Base-by-base conservation (phyloP, 1,140 invertebrate species). In the Drosophila sucinea region DNA sequence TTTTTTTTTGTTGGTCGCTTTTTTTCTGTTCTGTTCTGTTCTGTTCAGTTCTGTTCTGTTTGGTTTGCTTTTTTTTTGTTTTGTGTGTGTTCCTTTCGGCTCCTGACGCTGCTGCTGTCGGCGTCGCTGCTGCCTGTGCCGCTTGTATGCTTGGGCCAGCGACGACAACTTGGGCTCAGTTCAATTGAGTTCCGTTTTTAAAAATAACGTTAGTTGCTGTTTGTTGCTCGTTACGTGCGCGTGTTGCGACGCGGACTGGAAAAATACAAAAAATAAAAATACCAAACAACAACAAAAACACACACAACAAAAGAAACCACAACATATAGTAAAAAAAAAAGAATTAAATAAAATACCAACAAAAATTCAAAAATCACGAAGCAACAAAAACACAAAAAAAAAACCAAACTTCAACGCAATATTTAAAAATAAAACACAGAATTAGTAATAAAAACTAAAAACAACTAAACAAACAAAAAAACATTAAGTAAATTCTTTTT, bases 151-250 rank as follows among this genome's bases (percentile, higher is more conserved):
- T 70, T 65, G 71, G 60, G 44, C 30, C 71, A 54, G 55, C 60
- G 68, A 65, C 70, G 27, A 33, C 30, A 60, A 78, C 84, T 87
- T 87, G 80, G 84, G 78, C 75, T 79, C 79, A 90, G 82, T 91
- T 91, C 80, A 84, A 87, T 87, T 77, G 86, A 84, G 85, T 84
- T 91, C 73, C 75, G 76, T 79, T 90, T 87, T 87, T 74, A 79
- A 90, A 91, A 89, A 89, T 90, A 91, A 91, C 90, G 83, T 91
- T 91, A 91, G 90, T 91, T 91, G 86, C 90, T 90, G 90, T 91
- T 91, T 91, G 90, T 90, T 91, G 90, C 90, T 91, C 86, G 90
- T 80, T 83, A 90, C 86, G 90, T 91, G 90, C 83, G 90, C 85
- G 90, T 90, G 90, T 79, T 83, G 78, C 86, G 77, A 90, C 85